Percentiles rank a stretch among this genome's conserved stretches.
Evolutionary conservation across 2,113 vertebrate genomes (phyloP).

Genomic region (Todiramphus chloris): DNA sequence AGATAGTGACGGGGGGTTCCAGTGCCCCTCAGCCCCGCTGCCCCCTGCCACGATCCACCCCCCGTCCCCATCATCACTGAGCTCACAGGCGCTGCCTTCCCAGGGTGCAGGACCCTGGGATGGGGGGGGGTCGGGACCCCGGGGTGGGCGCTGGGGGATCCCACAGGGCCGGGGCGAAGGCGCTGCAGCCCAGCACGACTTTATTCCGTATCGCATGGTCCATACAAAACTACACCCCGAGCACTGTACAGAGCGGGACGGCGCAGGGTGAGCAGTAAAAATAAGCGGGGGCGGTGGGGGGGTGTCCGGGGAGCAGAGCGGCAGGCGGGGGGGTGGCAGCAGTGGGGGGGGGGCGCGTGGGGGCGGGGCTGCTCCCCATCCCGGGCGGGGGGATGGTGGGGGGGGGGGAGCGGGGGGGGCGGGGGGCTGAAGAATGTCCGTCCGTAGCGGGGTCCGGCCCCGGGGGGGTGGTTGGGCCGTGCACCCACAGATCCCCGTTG

Average conservation of each 20-base stretch:
- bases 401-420: too few relatives aligned
- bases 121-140: background rate
- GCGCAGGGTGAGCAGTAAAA: constrained; percentile 1
- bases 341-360: too few relatives aligned
- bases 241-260: constrained; percentile 52
- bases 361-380: too few relatives aligned
- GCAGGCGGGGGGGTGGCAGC: too few relatives aligned
- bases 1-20: background rate
- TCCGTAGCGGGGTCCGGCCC: background rate
- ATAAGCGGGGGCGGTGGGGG: background rate
- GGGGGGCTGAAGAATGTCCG: too few relatives aligned
- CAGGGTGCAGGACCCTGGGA: fast-evolving
- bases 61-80: background rate
- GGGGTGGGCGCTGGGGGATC: background rate
- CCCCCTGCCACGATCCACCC: fast-evolving
- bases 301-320: too few relatives aligned
- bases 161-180: background rate
- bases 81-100: background rate
- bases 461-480: background rate
- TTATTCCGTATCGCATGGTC: constrained; percentile 11
- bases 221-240: constrained; percentile 67
- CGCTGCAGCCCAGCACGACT: background rate
- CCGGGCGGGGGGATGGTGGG: too few relatives aligned
- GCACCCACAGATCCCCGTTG: background rate
- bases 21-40: background rate